A percentile compares a stretch with the other conserved stretches of the same genome.
These are phyloP conservation scores for Tadarida brasiliensis DNA, from an alignment of 2,797 vertebrate genomes.

Conservation along the genomic window DNA sequence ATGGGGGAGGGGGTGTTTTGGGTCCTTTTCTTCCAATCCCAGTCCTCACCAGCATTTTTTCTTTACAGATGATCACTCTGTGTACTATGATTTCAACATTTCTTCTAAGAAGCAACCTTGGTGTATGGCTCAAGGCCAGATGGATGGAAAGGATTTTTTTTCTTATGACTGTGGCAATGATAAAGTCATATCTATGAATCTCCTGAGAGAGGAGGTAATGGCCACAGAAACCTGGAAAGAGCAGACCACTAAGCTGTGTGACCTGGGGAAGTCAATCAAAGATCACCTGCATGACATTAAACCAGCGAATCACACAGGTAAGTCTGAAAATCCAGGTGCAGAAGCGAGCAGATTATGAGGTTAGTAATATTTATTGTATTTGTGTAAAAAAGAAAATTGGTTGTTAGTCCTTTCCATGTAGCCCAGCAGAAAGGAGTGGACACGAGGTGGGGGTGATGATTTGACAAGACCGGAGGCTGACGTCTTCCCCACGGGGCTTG, in stretches of 20 bases:
- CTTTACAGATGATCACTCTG: background rate
- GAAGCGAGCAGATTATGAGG: background rate
- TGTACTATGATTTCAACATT: background rate
- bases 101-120: rapidly evolving
- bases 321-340: background rate
- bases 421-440: background rate
- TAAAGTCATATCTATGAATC: rapidly evolving
- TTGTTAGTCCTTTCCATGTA: background rate
- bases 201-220: rapidly evolving
- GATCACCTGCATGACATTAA: rapidly evolving
- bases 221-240: rapidly evolving
- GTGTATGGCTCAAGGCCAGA: rapidly evolving
- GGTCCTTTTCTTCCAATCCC: background rate
- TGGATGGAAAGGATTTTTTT: rapidly evolving
- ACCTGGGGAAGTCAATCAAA: rapidly evolving
- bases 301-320: rapidly evolving
- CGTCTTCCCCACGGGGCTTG: background rate
- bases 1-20: background rate
- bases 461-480: background rate
- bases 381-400: background rate
- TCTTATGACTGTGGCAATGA: rapidly evolving
- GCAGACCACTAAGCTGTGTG: rapidly evolving
- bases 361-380: background rate
- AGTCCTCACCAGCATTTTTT: background rate
- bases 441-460: rapidly evolving